Conservation (phyloP, 2,797 vertebrate species). For the Acanthornis magna region DNA sequence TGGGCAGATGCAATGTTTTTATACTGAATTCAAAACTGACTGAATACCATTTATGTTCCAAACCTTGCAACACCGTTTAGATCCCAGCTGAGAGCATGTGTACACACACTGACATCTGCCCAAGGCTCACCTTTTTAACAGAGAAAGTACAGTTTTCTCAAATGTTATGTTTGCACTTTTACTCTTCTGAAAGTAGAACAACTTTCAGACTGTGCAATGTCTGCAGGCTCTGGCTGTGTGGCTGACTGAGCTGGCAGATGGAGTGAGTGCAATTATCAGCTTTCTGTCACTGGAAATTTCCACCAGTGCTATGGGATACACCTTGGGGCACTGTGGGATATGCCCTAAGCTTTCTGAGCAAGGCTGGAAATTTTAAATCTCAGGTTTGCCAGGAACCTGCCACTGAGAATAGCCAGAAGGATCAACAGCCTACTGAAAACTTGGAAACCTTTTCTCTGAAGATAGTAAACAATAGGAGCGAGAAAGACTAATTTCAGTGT, state of each 20-base stretch:
- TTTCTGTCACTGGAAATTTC: background rate
- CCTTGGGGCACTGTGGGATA: background rate
- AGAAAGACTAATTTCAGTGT: background rate
- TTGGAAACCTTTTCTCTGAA: background rate
- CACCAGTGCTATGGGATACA: background rate
- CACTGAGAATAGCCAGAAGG: background rate
- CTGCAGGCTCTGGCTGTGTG: background rate
- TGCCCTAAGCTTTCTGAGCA: background rate
- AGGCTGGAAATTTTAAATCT: background rate
- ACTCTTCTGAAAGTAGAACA: background rate
- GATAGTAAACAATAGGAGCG: background rate
- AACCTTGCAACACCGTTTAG: background rate
- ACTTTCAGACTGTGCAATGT: background rate
- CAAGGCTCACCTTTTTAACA: background rate
- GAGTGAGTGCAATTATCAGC: background rate
- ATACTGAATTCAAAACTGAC: background rate
- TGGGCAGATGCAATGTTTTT: background rate
- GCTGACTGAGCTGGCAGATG: background rate
- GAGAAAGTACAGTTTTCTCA: background rate
- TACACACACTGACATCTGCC: background rate
- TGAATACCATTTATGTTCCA: background rate
- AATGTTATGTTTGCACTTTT: background rate
- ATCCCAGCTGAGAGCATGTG: background rate
- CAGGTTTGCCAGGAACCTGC: background rate
- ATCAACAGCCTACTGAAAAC: background rate